These are phyloP conservation scores for Chionodraco myersi DNA, from an alignment of 2,113 vertebrate species.

Conservation along the genomic window DNA sequence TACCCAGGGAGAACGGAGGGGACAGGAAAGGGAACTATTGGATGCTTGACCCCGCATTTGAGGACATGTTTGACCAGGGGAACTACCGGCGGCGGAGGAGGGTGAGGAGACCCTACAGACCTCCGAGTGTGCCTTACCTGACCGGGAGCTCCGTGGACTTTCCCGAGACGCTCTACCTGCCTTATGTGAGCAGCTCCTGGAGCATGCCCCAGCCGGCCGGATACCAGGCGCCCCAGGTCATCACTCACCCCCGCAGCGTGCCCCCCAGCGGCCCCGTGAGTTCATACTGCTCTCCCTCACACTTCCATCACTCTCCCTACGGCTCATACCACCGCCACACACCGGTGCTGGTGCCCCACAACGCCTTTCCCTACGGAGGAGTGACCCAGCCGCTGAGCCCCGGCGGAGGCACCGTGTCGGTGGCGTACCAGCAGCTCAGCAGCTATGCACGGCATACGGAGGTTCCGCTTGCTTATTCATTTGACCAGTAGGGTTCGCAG, in stretches of 20 bases:
- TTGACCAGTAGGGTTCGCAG: slow-evolving; percentile 42
- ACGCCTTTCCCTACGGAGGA: slow-evolving; percentile 63
- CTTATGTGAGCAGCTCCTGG: slow-evolving; percentile 68
- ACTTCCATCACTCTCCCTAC: slow-evolving; percentile 71
- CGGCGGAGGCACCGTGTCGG: slow-evolving; percentile 58
- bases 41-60: slow-evolving; percentile 85
- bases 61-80: slow-evolving; percentile 85
- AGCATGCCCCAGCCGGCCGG: slow-evolving; percentile 37
- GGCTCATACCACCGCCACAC: slow-evolving; percentile 66
- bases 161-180: slow-evolving; percentile 67
- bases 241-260: slow-evolving; percentile 49
- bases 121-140: slow-evolving; percentile 54
- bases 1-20: slow-evolving; percentile 72
- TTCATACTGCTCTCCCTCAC: slow-evolving; percentile 53
- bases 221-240: slow-evolving; percentile 44
- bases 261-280: slow-evolving; percentile 64
- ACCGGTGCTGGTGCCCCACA: slow-evolving; percentile 72
- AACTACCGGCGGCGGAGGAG: slow-evolving; percentile 82
- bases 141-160: slow-evolving; percentile 50
- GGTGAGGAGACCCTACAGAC: slow-evolving; percentile 64
- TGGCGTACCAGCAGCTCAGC: slow-evolving; percentile 64
- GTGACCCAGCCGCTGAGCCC: slow-evolving; percentile 75
- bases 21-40: slow-evolving; percentile 83
- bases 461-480: slow-evolving; percentile 41
- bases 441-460: slow-evolving; percentile 59